A percentile compares a stretch with the other conserved stretches of the same genome.
phyloP scores from a whole-genome alignment of 2,888 invertebrate genomes.

The Sarcophaga caerulescens region DNA sequence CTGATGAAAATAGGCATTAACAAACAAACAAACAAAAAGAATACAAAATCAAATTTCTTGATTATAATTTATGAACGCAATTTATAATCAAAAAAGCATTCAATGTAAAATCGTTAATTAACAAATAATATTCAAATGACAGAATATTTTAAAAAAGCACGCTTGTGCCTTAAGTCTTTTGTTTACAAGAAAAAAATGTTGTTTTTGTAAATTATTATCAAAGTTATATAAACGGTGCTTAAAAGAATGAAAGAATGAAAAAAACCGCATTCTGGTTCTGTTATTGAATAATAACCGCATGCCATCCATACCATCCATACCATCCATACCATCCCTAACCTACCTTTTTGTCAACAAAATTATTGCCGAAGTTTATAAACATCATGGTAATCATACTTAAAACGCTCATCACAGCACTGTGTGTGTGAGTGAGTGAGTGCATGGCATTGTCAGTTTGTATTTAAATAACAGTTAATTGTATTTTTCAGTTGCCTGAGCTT shows the following conservation, averaged over 20 bases:
- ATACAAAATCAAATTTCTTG: not conserved
- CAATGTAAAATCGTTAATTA: not conserved
- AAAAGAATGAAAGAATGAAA: no score
- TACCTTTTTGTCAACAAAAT: slow-evolving; percentile 40
- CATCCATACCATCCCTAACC: slow-evolving; percentile 15
- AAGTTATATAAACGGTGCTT: no score
- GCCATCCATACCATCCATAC: not conserved
- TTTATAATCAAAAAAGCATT: not conserved
- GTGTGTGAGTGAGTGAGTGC: no score
- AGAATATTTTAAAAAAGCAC: not conserved
- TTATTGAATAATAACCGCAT: no score
- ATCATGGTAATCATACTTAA: not conserved
- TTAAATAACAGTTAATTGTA: slow-evolving; percentile 45
- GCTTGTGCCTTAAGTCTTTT: slow-evolving; percentile 52
- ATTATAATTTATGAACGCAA: not conserved
- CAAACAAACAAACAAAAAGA: not conserved
- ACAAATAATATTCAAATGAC: not conserved
- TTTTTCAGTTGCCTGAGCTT: not conserved
- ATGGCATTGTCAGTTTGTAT: slow-evolving; percentile 13
- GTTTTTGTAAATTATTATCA: no score
- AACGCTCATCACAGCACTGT: not conserved
- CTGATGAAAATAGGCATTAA: not conserved
- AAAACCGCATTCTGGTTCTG: no score
- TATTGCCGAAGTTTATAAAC: slow-evolving; percentile 35
- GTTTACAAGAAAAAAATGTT: not conserved